Evolutionary conservation across 2,888 invertebrate species (phyloP).

Genomic region (Ellobium chinense): DNA sequence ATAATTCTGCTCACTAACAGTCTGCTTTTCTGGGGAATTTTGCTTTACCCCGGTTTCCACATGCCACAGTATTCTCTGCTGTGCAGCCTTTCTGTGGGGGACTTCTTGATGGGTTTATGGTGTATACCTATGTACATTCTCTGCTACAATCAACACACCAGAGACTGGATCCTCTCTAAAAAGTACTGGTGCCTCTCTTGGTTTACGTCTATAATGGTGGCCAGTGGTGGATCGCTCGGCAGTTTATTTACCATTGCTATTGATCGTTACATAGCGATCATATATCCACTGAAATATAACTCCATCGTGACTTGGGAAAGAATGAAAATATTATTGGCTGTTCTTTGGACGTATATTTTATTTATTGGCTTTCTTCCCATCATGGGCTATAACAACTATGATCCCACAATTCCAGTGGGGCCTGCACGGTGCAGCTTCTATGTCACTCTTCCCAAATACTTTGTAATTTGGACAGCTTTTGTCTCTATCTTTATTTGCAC

Average conservation of each 20-base stretch:
- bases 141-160: background rate
- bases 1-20: background rate
- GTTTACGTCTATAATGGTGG: background rate
- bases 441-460: background rate
- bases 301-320: background rate
- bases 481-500: background rate
- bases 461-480: background rate
- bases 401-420: background rate
- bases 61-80: background rate
- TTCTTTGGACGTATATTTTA: background rate
- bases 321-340: background rate
- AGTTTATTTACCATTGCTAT: background rate
- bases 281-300: background rate
- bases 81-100: background rate
- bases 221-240: background rate
- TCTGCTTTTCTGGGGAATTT: constrained; percentile 1
- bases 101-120: background rate
- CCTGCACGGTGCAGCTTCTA: background rate
- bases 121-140: background rate
- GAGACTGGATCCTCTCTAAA: background rate
- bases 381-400: constrained; percentile 19
- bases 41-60: background rate
- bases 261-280: constrained; percentile 9
- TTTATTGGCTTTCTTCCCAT: background rate
- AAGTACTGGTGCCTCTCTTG: background rate